Evolutionary conservation across 2,113 vertebrate genomes (phyloP).

Genomic region (Illadopsis cleaveri): DNA sequence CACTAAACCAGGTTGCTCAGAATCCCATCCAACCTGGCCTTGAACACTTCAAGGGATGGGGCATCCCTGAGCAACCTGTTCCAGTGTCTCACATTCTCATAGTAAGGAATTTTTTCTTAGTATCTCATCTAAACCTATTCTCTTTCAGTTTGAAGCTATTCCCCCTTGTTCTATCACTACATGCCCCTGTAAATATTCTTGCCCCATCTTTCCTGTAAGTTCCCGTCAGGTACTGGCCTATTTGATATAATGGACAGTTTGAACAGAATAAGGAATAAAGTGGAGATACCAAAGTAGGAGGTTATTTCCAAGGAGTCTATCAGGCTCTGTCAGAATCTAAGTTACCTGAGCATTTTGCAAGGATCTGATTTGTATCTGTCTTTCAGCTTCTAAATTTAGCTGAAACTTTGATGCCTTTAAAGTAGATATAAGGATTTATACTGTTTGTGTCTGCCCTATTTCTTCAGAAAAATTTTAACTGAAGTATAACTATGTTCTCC

Average conservation of each 20-base stretch:
- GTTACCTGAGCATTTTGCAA: neutral
- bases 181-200: neutral
- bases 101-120: neutral
- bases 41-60: neutral
- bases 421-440: neutral
- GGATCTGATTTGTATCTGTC: neutral
- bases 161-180: neutral
- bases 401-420: neutral
- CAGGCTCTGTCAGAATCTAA: neutral
- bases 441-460: neutral
- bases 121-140: neutral
- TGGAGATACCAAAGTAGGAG: neutral
- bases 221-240: too few species aligned
- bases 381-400: neutral
- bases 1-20: neutral
- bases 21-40: rapidly evolving
- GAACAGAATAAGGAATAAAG: neutral
- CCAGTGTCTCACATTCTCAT: neutral
- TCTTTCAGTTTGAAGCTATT: neutral
- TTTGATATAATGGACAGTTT: neutral
- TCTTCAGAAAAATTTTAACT: neutral
- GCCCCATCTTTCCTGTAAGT: neutral
- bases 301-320: neutral
- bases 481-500: neutral
- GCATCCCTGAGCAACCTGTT: neutral